These are phyloP conservation scores for Gallinago paraguaiae DNA, from an alignment of 2,113 vertebrate species.

Conservation along the genomic window DNA sequence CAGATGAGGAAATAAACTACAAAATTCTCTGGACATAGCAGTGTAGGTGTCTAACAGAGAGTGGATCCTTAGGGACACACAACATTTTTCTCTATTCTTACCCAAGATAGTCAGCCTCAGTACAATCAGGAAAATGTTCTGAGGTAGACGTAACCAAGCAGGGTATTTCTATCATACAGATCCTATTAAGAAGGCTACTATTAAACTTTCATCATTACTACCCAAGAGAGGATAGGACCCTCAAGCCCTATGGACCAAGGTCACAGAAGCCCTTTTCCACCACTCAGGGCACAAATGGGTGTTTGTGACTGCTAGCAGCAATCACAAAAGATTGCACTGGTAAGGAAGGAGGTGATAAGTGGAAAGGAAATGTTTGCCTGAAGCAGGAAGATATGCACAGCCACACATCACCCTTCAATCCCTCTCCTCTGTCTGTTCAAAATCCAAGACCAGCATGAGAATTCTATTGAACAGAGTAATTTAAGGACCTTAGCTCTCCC, in stretches of 20 bases:
- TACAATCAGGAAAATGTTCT: not conserved
- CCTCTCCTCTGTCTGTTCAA: not conserved
- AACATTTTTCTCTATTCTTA: not conserved
- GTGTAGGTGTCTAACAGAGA: not conserved
- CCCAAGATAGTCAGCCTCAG: not conserved
- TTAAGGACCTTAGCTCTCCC: not conserved
- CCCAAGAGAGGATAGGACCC: not conserved
- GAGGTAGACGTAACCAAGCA: not conserved
- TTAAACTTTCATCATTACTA: not conserved
- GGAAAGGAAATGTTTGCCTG: not conserved
- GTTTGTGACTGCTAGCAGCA: not conserved
- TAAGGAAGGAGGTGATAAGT: not conserved
- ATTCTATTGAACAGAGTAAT: not conserved
- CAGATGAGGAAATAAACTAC: not conserved
- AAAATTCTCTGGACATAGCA: not conserved
- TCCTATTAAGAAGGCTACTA: not conserved
- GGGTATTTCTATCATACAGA: not conserved
- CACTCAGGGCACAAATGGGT: not conserved
- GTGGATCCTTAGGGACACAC: not conserved
- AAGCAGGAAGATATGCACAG: not conserved
- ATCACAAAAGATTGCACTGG: not conserved
- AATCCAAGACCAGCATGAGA: not conserved
- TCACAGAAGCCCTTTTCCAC: not conserved
- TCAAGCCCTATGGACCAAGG: not conserved
- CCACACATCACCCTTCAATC: not conserved